Conservation (phyloP, 2,888 invertebrate species). For the Graphium colonna region DNA sequence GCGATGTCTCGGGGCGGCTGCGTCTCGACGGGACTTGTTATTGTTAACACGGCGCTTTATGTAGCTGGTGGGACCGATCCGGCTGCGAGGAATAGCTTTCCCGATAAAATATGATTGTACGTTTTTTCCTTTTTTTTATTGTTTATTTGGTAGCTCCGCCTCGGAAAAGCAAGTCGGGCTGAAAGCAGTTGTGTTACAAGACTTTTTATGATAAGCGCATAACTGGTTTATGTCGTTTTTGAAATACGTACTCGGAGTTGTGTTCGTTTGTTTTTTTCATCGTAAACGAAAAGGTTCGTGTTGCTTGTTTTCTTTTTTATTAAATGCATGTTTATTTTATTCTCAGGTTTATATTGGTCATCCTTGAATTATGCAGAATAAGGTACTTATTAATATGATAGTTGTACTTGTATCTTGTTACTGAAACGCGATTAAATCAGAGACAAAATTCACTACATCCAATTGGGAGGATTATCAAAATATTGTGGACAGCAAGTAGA, state of each 20-base stretch:
- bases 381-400: too few species aligned
- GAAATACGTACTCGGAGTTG: constrained; percentile 12
- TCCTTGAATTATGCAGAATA: too few species aligned
- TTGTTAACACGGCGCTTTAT: constrained; percentile 60
- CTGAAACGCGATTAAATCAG: too few species aligned
- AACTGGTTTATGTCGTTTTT: constrained; percentile 1
- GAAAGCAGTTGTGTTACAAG: constrained; percentile 6
- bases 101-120: constrained; percentile 73
- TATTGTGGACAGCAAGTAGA: too few species aligned
- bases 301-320: too few species aligned
- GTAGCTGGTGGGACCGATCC: constrained; percentile 46
- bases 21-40: constrained; percentile 35
- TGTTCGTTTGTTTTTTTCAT: constrained; percentile 6
- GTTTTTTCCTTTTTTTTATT: constrained; percentile 58
- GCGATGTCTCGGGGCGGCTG: constrained; percentile 12
- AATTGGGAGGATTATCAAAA: too few species aligned
- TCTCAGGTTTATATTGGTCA: too few species aligned
- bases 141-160: constrained; percentile 34
- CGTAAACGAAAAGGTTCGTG: constrained; percentile 7
- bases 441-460: too few species aligned
- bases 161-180: constrained; percentile 11
- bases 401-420: too few species aligned
- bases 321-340: too few species aligned
- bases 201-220: background rate
- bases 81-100: constrained; percentile 55